A percentile compares a stretch with the other conserved stretches of the same genome.
phyloP scores from a whole-genome alignment of 2,888 invertebrate species.

The Caenorhabditis macrosperma region DNA sequence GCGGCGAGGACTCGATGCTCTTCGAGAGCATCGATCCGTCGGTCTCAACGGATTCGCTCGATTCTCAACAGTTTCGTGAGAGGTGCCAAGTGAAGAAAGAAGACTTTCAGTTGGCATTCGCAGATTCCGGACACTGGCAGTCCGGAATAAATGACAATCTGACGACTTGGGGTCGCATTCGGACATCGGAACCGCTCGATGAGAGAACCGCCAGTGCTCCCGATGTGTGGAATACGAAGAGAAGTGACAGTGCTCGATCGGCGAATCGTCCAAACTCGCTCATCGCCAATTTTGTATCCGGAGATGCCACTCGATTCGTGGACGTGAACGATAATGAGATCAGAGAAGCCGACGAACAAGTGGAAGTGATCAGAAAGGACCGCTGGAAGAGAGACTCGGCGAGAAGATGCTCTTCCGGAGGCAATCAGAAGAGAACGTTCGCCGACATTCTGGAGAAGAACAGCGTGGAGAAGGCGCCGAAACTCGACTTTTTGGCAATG shows the following conservation, averaged over 20 bases:
- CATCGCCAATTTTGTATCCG: conserved; percentile 74
- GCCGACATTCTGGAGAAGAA: conserved; percentile 71
- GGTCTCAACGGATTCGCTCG: conserved; percentile 79
- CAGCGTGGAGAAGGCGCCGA: conserved; percentile 60
- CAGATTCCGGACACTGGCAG: conserved; percentile 79
- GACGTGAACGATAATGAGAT: conserved; percentile 80
- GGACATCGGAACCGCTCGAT: conserved; percentile 68
- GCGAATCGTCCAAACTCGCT: conserved; percentile 68
- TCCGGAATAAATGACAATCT: conserved; percentile 61
- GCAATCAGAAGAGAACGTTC: conserved; percentile 72
- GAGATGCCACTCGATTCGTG: conserved; percentile 55
- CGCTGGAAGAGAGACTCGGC: conserved; percentile 57
- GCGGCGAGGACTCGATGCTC: conserved; percentile 61
- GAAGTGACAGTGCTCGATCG: conserved; percentile 1
- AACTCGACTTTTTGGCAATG: conserved; percentile 78
- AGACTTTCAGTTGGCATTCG: conserved; percentile 80
- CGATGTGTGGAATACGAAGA: conserved; percentile 37
- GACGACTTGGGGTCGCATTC: conserved; percentile 80
- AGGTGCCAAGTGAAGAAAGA: conserved; percentile 71
- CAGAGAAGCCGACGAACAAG: conserved; percentile 40
- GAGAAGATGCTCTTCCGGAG: conserved; percentile 21
- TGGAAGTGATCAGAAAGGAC: conserved; percentile 48
- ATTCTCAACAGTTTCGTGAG: conserved; percentile 73
- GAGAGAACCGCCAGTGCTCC: conserved; percentile 71
- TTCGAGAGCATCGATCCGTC: conserved; percentile 63